A percentile compares a stretch with the other conserved stretches of the same genome.
Evolutionary conservation across 2,113 vertebrate genomes (phyloP).

Genomic region (Calonectris borealis): DNA sequence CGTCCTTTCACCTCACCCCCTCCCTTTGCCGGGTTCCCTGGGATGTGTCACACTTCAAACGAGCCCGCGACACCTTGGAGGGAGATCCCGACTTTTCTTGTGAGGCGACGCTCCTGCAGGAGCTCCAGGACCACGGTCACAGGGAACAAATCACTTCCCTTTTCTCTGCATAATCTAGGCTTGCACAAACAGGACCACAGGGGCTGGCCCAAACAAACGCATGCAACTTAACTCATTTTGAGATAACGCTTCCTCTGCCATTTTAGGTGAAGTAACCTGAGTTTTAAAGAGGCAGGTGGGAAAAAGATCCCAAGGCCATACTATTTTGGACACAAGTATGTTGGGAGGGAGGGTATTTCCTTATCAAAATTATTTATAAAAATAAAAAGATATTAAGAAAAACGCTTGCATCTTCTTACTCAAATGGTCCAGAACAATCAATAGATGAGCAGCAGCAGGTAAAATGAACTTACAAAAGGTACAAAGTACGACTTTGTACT

Average conservation of each 20-base stretch:
- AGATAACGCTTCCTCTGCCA: neutral
- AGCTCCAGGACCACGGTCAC: rapidly evolving
- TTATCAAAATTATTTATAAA: neutral
- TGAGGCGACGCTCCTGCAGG: rapidly evolving
- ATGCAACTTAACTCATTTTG: neutral
- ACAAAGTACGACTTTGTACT: neutral
- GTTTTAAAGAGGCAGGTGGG: neutral
- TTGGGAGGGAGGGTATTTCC: too few species aligned
- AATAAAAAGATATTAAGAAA: neutral
- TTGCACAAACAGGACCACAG: neutral
- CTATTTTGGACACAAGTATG: rapidly evolving
- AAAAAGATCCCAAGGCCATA: neutral
- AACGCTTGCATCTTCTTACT: neutral
- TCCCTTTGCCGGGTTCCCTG: rapidly evolving
- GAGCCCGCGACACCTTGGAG: rapidly evolving
- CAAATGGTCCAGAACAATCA: neutral
- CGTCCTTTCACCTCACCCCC: neutral
- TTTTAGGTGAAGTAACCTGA: neutral
- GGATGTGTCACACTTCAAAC: rapidly evolving
- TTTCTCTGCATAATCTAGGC: neutral
- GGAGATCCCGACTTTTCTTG: neutral
- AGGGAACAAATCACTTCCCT: neutral
- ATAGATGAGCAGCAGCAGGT: neutral
- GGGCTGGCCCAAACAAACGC: neutral
- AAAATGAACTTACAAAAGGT: neutral